phyloP scores from a whole-genome alignment of 2,888 invertebrate species.

The Laothoe populi region DNA sequence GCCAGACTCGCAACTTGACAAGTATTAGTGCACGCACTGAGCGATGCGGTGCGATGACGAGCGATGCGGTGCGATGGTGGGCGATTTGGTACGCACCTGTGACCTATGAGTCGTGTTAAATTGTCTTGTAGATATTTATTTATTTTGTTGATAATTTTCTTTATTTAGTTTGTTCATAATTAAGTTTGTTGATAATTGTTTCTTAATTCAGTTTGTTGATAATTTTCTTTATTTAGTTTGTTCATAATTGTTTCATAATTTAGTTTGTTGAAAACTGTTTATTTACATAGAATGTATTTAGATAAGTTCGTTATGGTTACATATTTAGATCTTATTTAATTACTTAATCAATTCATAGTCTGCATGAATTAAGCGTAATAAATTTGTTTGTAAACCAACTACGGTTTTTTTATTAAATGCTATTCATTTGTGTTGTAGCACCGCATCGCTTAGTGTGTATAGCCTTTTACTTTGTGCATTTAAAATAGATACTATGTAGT shows the following conservation, averaged over 20 bases:
- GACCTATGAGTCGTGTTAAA: not conserved
- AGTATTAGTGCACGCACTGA: constrained; percentile 36
- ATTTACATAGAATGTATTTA: too few species aligned
- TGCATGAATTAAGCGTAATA: too few species aligned
- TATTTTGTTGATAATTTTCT: not conserved
- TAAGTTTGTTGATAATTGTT: too few species aligned
- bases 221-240: not conserved
- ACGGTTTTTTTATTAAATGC: not conserved
- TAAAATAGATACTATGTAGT: not conserved
- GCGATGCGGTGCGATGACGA: constrained; percentile 13
- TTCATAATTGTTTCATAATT: not conserved
- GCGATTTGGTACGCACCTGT: not conserved
- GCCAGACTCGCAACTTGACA: constrained; percentile 48
- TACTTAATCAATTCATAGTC: too few species aligned
- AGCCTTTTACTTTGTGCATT: not conserved
- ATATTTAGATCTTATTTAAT: too few species aligned
- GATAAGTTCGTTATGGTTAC: too few species aligned
- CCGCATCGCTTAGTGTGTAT: not conserved
- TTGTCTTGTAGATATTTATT: not conserved
- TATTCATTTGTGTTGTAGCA: not conserved
- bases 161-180: not conserved
- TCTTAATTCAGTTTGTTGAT: not conserved
- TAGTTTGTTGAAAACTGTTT: not conserved
- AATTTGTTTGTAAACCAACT: not conserved
- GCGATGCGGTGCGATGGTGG: not conserved